Evolutionary conservation across 2,797 vertebrate species (phyloP), one percentile per base, ranked within the genome.

Genomic region (Eulemur rubriventer): DNA sequence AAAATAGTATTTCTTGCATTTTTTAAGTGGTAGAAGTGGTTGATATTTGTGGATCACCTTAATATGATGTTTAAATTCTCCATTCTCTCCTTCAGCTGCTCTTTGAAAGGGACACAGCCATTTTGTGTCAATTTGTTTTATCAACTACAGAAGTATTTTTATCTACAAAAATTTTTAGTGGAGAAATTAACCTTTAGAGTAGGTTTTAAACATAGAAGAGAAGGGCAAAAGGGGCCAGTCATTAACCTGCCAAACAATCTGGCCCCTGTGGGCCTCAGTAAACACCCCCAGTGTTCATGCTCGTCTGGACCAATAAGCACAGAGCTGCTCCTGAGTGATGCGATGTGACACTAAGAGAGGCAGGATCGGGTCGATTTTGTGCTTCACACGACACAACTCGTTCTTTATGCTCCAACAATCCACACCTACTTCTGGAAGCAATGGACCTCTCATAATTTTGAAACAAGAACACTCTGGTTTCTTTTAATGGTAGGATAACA

Each of bases 401-500:
- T 69, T 92, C 89, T 90, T 94, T 43, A 72, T 0, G 4, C 83
- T 92, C 81, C 30, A 8, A 10, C 30, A 11, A 35, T 72, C 76
- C 48, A n/a, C 41, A 48, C 86, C 75, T 85, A 79, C 75, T 95
- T 95, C 94, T 59, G 57, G 61, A 95, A 94, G 86, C 88, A 81
- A 79, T 6, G 38, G 72, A 82, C 86, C 89, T 73, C 73, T 91
- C 89, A 57, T 70, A 70, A 79, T 91, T 86, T 73, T 67, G 75
- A 90, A 87, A 87, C 28, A 63, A 83, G 70, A 93, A 91, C 78
- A 70, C 16, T 48, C 59, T 43, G 46, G 55, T 35, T 96, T 84
- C 61, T 96, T 91, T 72, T 82, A 93, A 91, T 87, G 70, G 93
- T 65, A 81, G 14, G 35, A 41, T 80, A 95, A 87, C 28, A 67